phyloP scores from a whole-genome alignment of 2,888 invertebrate genomes.

The Horisme vitalbata region DNA sequence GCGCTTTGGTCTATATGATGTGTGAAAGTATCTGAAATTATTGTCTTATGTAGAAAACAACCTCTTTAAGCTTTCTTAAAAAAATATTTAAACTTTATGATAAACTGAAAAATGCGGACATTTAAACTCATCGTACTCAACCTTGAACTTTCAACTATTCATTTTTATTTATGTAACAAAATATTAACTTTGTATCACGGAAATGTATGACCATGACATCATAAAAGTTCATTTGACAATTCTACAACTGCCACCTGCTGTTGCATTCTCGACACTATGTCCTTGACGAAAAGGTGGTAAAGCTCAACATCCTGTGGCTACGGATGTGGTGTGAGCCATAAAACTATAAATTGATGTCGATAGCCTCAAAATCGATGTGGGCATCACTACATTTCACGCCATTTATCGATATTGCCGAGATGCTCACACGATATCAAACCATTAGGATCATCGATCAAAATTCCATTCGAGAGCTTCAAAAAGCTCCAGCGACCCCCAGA shows the following conservation, averaged over 20 bases:
- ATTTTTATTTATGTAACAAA: constrained; percentile 31
- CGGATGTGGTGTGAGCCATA: constrained; percentile 66
- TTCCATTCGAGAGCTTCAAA: too few relatives aligned
- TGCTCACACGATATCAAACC: constrained; percentile 13
- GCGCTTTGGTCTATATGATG: too few relatives aligned
- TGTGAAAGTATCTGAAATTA: too few relatives aligned
- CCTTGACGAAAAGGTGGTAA: constrained; percentile 25
- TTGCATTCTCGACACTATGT: constrained; percentile 23
- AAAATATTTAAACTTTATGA: too few relatives aligned
- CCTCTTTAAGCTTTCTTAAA: too few relatives aligned
- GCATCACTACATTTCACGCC: constrained; percentile 27
- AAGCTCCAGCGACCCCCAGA: too few relatives aligned
- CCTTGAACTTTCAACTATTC: constrained; percentile 34
- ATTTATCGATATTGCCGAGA: constrained; percentile 9
- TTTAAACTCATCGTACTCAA: constrained; percentile 24
- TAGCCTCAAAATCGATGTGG: constrained; percentile 43
- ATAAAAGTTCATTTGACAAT: constrained; percentile 36
- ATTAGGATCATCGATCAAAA: constrained; percentile 6
- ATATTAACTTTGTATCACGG: constrained; percentile 41
- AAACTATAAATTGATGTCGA: constrained; percentile 45
- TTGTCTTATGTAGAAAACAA: too few relatives aligned
- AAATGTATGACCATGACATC: constrained; percentile 49
- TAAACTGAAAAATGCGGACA: constrained; percentile 41
- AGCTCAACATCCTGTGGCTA: constrained; percentile 61
- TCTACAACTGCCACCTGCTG: not conserved